Base-by-base conservation (phyloP, 2,888 invertebrate genomes). In the Baccha elongata region DNA sequence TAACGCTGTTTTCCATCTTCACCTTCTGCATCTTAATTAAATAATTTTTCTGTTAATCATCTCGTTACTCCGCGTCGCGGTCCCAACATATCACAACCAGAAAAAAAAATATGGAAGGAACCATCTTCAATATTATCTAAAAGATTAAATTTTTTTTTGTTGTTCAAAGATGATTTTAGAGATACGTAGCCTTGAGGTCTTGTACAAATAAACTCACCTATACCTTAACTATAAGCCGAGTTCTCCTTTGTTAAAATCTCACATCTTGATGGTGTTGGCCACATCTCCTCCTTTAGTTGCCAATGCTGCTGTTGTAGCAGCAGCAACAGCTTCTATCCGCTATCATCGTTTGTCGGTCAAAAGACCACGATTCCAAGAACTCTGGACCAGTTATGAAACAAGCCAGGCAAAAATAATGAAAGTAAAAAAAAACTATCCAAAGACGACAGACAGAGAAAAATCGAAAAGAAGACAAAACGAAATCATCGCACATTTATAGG, bases 341-440 rank as follows among this genome's bases (percentile, higher is more conserved):
- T 69, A 69, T 65, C 75, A 75, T 74, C 86, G 86, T 89, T 89
- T 89, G 89, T 89, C 89, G 89, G 89, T 89, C 88, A 89, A 89
- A 88, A 88, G 88, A 88, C 86, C 87, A 86, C 87, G 86, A 87
- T 89, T 89, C 89, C 86, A 85, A 88, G 89, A 89, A 89, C 87
- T 85, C 86, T 87, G 87, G 88, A 89, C 89, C 88, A 89, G 89
- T 89, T 89, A 89, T 88, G 88, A 89, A 89, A 89, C 87, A 88
- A 88, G 87, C 87, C 53, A 74, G 55, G 55, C 50, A 71, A 58
- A 75, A 75, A 52, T 58, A 67, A 67, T 65, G 50, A 73, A 74
- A 83, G 58, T 53, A 69, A 40, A 44, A 52, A 58, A 48, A 29
- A 48, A 68, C 17, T 19, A 19, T 11, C 32, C 11, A 44, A 62